Percentiles rank a stretch among this genome's conserved stretches.
Conservation (phyloP, 35 echinoderm and acorn worm genomes). For the Apostichopus japonicus region DNA sequence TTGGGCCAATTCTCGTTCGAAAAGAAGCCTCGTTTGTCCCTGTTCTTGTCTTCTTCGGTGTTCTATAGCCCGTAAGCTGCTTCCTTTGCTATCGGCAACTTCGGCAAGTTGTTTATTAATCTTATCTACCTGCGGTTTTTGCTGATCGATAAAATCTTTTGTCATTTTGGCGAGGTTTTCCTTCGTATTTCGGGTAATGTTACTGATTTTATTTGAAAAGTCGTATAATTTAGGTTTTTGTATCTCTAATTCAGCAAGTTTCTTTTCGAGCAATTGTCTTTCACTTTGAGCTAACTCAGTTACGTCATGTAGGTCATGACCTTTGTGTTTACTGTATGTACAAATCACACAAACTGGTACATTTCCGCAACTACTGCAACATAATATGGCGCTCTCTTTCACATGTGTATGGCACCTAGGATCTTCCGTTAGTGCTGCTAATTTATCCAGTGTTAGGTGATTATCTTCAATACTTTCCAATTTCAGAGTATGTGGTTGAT, state of each 20-base stretch:
- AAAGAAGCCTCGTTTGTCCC: not conserved
- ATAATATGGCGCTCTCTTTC: not conserved
- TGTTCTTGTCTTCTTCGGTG: not conserved
- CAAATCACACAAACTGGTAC: not conserved
- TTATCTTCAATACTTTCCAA: not conserved
- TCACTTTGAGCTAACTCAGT: not conserved
- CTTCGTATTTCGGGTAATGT: not conserved
- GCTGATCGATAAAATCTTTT: not conserved
- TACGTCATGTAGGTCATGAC: not conserved
- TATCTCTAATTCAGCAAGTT: not conserved
- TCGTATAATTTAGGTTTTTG: not conserved
- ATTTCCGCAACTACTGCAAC: not conserved
- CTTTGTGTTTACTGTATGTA: not conserved
- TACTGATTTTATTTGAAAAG: not conserved
- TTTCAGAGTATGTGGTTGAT: not conserved
- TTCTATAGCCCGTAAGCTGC: not conserved
- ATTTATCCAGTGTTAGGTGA: not conserved
- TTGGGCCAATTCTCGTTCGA: not conserved
- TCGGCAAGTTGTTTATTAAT: not conserved
- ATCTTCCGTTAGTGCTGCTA: not conserved
- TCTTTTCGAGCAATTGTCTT: not conserved
- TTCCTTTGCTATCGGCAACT: not conserved
- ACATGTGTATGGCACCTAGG: constrained; percentile 4
- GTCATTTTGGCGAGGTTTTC: not conserved
- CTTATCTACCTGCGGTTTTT: not conserved